Evolutionary conservation across 1,140 invertebrate genomes (phyloP).

Genomic region (Bombus haemorrhoidalis): DNA sequence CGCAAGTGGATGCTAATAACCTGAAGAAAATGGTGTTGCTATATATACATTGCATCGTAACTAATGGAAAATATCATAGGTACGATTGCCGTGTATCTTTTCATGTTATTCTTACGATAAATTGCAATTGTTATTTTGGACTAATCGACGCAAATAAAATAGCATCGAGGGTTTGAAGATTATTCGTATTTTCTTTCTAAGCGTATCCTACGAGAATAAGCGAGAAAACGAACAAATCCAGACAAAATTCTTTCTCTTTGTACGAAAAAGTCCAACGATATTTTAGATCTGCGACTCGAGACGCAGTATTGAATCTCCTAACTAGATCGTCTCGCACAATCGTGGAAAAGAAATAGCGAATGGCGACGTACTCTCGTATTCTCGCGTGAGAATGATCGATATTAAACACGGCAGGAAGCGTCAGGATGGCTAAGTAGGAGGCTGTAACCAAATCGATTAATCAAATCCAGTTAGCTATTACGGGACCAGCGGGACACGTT

Average conservation of each 20-base stretch:
- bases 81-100: not conserved
- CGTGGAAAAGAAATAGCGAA: not conserved
- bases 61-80: not conserved
- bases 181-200: not conserved
- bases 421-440: conserved; percentile 51
- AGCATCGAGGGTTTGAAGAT: not conserved
- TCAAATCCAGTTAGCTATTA: conserved; percentile 71
- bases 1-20: conserved; percentile 16
- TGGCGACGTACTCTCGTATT: not conserved
- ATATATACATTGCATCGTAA: not conserved
- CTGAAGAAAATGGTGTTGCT: not conserved
- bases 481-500: conserved; percentile 34
- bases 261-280: not conserved
- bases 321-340: not conserved
- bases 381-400: conserved; percentile 53
- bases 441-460: conserved; percentile 67
- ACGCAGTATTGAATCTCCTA: not conserved
- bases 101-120: not conserved
- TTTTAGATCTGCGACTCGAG: not conserved
- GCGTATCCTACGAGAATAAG: no score
- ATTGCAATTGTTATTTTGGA: not conserved
- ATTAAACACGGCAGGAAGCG: conserved; percentile 41
- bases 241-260: not conserved
- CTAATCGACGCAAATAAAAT: not conserved
- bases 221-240: not conserved